Base-by-base conservation (phyloP, 2,113 vertebrate species). In the Pungitius pungitius region DNA sequence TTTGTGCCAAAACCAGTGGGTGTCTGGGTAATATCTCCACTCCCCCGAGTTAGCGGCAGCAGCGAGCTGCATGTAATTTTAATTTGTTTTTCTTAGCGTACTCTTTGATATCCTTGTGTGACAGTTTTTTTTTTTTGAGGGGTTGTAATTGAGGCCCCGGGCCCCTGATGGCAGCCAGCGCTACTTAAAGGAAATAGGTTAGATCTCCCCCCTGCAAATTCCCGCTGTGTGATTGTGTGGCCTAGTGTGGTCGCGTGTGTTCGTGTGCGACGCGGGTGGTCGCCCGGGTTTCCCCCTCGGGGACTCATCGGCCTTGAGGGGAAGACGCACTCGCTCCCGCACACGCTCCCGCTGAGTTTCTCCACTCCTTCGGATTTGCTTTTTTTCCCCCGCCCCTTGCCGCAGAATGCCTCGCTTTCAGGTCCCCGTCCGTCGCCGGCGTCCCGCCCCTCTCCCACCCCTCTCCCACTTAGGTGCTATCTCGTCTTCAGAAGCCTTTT, bases 171-270 rank as follows among this genome's bases (percentile, higher is more conserved):
- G 61, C 73, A 75, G 65, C 49, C 30, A 47, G 85, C 69, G 58
- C 59, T 76, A 24, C 74, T 85, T 84, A 72, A 84, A 81, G 79
- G 47, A 90, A 90, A 86, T 89, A 76, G 87, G 87, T 88, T 89
- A 78, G 70, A 67, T 81, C 84, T 75, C 75, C 79, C 67, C 84
- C 81, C 51, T 40, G 40, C 56, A 47, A 27, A 30, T 39, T 54
- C 61, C 63, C 56, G 73, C 74, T 78, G 67, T 65, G 58, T 58
- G 73, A 37, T 17, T n/a, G 24, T 2, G 49, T 24, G n/a, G 15
- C 5, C 17, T 10, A 2, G 39, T 40, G 39, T 77, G 62, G 67
- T 52, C 56, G 73, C 27, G 17, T 24, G 39, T 64, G 59, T 60
- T 4, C 12, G 63, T 66, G 58, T 80, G 77, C 33, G 61, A 77